Evolutionary conservation across 64 coral and sea anemone genomes (phyloP), one percentile per base, ranked within the genome.

Genomic region (Actinia tenebrosa): DNA sequence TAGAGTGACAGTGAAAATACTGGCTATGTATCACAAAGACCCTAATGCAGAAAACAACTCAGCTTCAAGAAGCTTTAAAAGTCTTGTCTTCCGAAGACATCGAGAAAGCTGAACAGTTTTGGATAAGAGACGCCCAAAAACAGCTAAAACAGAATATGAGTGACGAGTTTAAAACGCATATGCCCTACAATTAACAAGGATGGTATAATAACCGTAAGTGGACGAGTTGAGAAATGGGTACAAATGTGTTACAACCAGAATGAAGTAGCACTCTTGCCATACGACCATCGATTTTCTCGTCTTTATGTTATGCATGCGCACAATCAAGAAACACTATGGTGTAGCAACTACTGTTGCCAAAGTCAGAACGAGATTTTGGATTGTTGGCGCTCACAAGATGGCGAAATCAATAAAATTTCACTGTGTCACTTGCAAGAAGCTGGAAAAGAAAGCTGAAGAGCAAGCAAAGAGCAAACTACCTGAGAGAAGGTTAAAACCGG

Each of bases 321-420:
- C 59, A 84, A 91, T 46, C 60, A 77, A 60, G 56, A 75, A 75
- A 17, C 89, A 91, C 60, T 60, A 45, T 82, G 89, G 84, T 63
- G 77, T 91, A 53, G 84, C 89, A 8, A 64, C 77, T 43, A 91
- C 84, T 25, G 78, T n/a, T 50, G 84, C 59, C 55, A 91, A 91
- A 45, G 55, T 78, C 16, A 86, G 90, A 61, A 17, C 56, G 23
- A 80, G 56, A 75, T 81, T 80, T 60, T 88, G 77, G 77, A 88
- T 88, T 62, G 64, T 44, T 79, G 45, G 78, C 20, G 13, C 64
- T 45, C 75, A 80, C 77, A 78, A 78, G 77, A 23, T 87, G 42
- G 69, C 64, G 17, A 45, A 87, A 50, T 50, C 53, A 26, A 54
- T 87, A 75, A 87, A 87, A 71, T 53, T 87, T 25, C 19, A 87